Percentiles rank a stretch among this genome's conserved stretches.
phyloP scores from a whole-genome alignment of 2,113 vertebrate species.

The Pungitius pungitius region DNA sequence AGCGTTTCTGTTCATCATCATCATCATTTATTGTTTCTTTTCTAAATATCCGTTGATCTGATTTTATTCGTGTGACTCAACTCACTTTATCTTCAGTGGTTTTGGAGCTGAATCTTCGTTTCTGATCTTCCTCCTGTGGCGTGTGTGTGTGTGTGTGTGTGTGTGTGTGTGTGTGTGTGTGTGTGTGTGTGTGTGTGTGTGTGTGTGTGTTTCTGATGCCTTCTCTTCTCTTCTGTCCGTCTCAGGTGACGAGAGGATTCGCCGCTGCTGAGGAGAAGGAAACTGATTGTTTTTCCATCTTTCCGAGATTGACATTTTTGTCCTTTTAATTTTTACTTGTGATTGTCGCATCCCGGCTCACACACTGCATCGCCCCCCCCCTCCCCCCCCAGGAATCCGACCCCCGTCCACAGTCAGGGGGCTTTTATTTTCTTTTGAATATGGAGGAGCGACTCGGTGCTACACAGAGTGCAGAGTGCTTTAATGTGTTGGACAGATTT shows the following conservation, averaged over 20 bases:
- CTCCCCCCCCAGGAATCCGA: too few relatives aligned
- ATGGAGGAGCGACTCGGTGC: conserved; percentile 17
- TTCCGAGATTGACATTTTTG: conserved; percentile 24
- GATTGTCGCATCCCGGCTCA: conserved; percentile 58
- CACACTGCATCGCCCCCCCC: conserved; percentile 41
- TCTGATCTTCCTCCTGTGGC: too few relatives aligned
- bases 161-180: conserved; percentile 17
- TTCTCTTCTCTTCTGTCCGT: background rate
- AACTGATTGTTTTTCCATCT: conserved; percentile 21
- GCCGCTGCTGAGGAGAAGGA: conserved; percentile 47
- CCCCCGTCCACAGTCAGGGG: background rate
- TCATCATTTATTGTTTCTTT: too few relatives aligned
- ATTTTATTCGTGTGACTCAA: too few relatives aligned
- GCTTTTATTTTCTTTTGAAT: conserved; percentile 34
- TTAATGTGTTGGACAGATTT: too few relatives aligned
- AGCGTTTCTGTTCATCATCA: too few relatives aligned
- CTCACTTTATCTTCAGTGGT: too few relatives aligned
- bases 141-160: conserved; percentile 2
- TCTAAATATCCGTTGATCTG: too few relatives aligned
- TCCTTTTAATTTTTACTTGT: conserved; percentile 20
- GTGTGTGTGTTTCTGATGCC: background rate
- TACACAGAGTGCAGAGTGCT: too few relatives aligned
- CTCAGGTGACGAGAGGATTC: conserved; percentile 47
- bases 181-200: background rate
- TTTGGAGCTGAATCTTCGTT: too few relatives aligned